phyloP scores from a whole-genome alignment of 2,888 invertebrate genomes.

The Synanthedon tipuliformis region DNA sequence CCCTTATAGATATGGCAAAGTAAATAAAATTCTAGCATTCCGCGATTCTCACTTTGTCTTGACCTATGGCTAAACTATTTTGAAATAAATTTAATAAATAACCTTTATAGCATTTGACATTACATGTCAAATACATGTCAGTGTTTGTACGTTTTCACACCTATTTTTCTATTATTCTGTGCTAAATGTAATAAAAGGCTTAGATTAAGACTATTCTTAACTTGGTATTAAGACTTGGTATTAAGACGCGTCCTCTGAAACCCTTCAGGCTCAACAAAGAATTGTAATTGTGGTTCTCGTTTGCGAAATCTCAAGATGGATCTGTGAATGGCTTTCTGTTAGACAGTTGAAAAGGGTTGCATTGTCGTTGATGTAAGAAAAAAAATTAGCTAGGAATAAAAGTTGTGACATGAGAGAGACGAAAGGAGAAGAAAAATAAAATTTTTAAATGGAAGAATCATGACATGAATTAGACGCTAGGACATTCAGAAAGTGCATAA shows the following conservation, averaged over 20 bases:
- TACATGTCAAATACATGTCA: no score
- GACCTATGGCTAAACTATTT: no score
- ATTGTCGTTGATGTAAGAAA: slow-evolving; percentile 1
- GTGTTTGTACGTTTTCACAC: no score
- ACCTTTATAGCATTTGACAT: no score
- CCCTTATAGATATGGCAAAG: no score
- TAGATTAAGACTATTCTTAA: no score
- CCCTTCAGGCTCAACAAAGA: neutral
- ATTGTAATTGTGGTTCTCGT: neutral
- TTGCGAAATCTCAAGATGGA: neutral
- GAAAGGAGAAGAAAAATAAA: neutral
- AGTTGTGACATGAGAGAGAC: neutral
- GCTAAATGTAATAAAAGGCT: neutral
- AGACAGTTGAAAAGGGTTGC: slow-evolving; percentile 3
- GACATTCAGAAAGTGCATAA: neutral
- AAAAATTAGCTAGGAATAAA: neutral
- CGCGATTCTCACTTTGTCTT: no score
- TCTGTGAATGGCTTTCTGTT: neutral
- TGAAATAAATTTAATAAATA: no score
- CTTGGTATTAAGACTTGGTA: no score
- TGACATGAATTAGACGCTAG: neutral
- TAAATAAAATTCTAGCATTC: no score
- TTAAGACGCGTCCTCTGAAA: neutral
- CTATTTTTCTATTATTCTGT: no score
- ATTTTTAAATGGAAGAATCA: neutral